Base-by-base conservation (phyloP, 92 coral and sea anemone species). In the Zoanthus sociatus region DNA sequence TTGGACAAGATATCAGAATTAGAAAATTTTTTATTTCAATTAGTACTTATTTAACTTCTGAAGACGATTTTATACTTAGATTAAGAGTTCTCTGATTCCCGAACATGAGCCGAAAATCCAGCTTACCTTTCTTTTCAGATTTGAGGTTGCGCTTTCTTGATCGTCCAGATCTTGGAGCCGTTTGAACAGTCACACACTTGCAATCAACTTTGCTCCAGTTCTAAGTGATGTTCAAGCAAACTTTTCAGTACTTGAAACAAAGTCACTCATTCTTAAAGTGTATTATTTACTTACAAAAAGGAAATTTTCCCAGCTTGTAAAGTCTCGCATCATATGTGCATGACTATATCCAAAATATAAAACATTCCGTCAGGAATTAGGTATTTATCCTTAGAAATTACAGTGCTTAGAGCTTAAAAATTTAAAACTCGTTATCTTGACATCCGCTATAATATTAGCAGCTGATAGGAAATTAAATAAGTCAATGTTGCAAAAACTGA, bases 171-270 rank as follows among this genome's bases (percentile, higher is more conserved):
- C 60, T 50, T 14, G 79, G 79, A 21, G 18, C 0, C 15, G 33
- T 13, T 18, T 4, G 14, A 54, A 48, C 37, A 20, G 31, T n/a
- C 17, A 76, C 37, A 26, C 79, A 76, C 21, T 51, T 76, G 61
- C 79, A 76, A 3, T 76, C 79, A 26, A 14, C 64, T 26, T 76
- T 76, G 79, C 79, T 76, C 79, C 79, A 76, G 60, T 76, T 76
- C 79, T 76, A 33, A 76, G 20, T 51, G 12, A 50, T 50, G 7
- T 50, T 7, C 55, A 50, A 50, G 55, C 9, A 50, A 50, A 50
- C 55, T 50, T 7, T 50, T 50, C 55, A 50, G 55, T 50, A 50
- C 55, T 50, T 50, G 55, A 50, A 50, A 50, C 55, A 50, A 11
- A 50, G 55, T 7, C 55, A 50, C 7, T 6, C 55, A 50, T 50